Evolutionary conservation across 2,888 invertebrate species (phyloP).

Genomic region (Drosophila meridiana): DNA sequence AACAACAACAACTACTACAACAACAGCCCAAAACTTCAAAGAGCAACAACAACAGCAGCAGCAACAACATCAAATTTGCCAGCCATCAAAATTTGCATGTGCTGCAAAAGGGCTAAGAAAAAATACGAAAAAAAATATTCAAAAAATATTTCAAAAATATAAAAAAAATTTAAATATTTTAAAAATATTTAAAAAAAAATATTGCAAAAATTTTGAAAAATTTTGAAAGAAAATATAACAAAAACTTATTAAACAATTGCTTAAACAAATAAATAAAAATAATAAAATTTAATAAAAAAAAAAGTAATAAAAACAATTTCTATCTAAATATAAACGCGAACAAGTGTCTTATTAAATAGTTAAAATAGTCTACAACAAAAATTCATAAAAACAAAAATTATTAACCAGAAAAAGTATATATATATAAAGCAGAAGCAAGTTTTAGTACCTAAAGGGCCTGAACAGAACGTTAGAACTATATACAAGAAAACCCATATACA

Average conservation of each 20-base stretch:
- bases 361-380: constrained; percentile 52
- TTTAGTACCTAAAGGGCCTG: constrained; percentile 80
- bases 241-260: constrained; percentile 46
- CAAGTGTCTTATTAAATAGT: constrained; percentile 81
- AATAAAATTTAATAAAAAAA: neutral
- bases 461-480: constrained; percentile 64
- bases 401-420: constrained; percentile 44
- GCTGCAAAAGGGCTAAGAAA: constrained; percentile 69
- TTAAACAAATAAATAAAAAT: constrained; percentile 43
- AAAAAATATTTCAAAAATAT: neutral
- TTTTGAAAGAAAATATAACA: neutral
- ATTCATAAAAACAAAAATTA: constrained; percentile 32
- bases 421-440: constrained; percentile 41
- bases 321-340: constrained; percentile 70
- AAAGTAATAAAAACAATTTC: constrained; percentile 32
- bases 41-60: constrained; percentile 32
- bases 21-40: constrained; percentile 51
- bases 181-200: neutral
- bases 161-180: neutral
- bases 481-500: constrained; percentile 55
- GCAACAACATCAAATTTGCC: constrained; percentile 28
- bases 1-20: constrained; percentile 53
- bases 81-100: constrained; percentile 63
- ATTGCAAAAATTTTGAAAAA: neutral
- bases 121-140: neutral